Percentiles rank a stretch among this genome's conserved stretches.
Conservation (phyloP, 2,888 invertebrate genomes). For the Eupithecia insigniata region DNA sequence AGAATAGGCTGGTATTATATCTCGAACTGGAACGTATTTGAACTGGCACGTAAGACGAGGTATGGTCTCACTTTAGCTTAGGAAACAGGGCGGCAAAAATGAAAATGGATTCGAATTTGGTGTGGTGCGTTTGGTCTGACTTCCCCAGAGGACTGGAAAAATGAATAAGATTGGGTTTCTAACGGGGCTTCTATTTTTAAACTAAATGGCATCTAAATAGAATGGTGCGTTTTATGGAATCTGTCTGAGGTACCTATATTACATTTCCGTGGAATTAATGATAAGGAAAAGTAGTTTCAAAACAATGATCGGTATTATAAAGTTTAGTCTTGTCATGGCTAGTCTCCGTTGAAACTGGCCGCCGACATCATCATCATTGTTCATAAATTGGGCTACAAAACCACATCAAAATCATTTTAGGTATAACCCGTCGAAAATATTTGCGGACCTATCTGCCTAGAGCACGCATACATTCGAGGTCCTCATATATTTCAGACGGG, state of each 20-base stretch:
- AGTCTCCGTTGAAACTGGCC: not conserved
- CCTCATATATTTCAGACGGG: too few relatives aligned
- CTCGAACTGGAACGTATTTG: too few relatives aligned
- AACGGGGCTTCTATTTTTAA: not conserved
- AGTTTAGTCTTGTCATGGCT: not conserved
- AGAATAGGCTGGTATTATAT: constrained; percentile 19
- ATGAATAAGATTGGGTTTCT: not conserved
- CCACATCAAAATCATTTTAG: not conserved
- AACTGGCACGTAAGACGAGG: not conserved
- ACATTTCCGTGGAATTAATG: not conserved
- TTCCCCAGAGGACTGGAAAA: not conserved
- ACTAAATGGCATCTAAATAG: not conserved
- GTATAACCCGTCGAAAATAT: not conserved
- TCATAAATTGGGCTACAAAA: too few relatives aligned
- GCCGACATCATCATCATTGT: not conserved
- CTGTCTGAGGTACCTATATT: too few relatives aligned
- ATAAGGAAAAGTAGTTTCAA: not conserved
- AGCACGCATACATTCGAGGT: too few relatives aligned
- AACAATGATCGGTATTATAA: not conserved
- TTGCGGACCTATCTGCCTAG: too few relatives aligned
- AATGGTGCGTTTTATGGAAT: not conserved
- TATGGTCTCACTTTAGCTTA: not conserved
- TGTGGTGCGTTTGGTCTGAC: not conserved
- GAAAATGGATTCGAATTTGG: not conserved
- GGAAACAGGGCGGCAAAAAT: too few relatives aligned